These are phyloP conservation scores for Bathynomus jamesi DNA, from an alignment of 1,140 invertebrate species.

Conservation along the genomic window DNA sequence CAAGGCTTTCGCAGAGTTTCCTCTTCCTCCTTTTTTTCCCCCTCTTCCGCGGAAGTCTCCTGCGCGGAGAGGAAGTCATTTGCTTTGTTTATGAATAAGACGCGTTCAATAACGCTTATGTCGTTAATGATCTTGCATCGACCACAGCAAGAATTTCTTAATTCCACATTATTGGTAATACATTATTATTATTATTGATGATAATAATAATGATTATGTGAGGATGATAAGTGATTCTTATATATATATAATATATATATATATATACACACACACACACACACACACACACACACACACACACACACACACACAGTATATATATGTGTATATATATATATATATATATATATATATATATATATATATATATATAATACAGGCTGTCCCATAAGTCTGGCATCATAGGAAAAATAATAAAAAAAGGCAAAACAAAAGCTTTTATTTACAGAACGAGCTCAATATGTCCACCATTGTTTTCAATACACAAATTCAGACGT, in stretches of 20 bases:
- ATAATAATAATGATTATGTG: neutral
- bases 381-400: too few relatives aligned
- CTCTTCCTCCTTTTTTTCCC: neutral
- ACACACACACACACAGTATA: neutral
- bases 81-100: too few relatives aligned
- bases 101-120: neutral
- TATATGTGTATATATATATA: slow-evolving; percentile 6
- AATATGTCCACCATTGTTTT: too few relatives aligned
- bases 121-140: too few relatives aligned
- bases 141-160: neutral
- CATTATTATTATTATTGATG: neutral
- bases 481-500: too few relatives aligned
- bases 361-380: slow-evolving; percentile 13
- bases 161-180: too few relatives aligned
- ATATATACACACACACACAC: neutral
- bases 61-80: too few relatives aligned
- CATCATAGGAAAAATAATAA: too few relatives aligned
- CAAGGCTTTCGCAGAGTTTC: neutral
- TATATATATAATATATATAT: neutral
- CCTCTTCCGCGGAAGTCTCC: too few relatives aligned
- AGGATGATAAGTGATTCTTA: neutral
- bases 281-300: neutral
- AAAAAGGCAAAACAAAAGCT: too few relatives aligned
- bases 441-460: too few relatives aligned
- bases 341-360: slow-evolving; percentile 13